These are phyloP conservation scores for Ataeniobius toweri DNA, from an alignment of 2,797 vertebrate species.

Conservation along the genomic window DNA sequence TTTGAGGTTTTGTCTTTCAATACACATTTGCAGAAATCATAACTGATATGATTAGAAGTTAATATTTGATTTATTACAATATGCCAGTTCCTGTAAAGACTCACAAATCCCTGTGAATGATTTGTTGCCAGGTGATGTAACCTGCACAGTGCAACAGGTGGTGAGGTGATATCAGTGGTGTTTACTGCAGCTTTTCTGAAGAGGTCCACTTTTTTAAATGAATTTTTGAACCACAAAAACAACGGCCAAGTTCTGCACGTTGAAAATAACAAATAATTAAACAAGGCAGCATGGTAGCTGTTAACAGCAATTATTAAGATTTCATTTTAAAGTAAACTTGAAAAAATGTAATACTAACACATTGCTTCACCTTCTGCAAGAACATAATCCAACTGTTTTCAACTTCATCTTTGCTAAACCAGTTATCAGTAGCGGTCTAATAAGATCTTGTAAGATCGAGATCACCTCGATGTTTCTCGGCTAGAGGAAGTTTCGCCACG, in stretches of 20 bases:
- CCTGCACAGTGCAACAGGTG: slow-evolving; percentile 12
- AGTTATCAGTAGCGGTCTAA: background rate
- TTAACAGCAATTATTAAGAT: background rate
- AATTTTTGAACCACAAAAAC: background rate
- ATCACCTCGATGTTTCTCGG: background rate
- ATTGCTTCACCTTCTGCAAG: background rate
- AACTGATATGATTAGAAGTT: background rate
- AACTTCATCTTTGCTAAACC: background rate
- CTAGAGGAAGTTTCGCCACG: background rate
- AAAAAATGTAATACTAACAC: background rate
- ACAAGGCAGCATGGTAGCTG: background rate
- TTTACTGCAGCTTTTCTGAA: background rate
- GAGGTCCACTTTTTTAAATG: background rate
- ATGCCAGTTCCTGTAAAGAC: slow-evolving; percentile 13
- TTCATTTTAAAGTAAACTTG: background rate
- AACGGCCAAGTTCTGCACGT: background rate
- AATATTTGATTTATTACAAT: slow-evolving; percentile 18
- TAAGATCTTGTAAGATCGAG: background rate
- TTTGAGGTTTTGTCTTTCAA: background rate
- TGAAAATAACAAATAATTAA: background rate
- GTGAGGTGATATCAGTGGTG: slow-evolving; percentile 8
- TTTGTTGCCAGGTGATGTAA: slow-evolving; percentile 4
- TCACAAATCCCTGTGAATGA: slow-evolving; percentile 5
- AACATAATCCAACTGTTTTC: background rate
- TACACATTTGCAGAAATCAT: background rate